Percentiles rank a stretch among this genome's conserved stretches.
Conservation (phyloP, 2,113 vertebrate species). For the Thymallus thymallus region DNA sequence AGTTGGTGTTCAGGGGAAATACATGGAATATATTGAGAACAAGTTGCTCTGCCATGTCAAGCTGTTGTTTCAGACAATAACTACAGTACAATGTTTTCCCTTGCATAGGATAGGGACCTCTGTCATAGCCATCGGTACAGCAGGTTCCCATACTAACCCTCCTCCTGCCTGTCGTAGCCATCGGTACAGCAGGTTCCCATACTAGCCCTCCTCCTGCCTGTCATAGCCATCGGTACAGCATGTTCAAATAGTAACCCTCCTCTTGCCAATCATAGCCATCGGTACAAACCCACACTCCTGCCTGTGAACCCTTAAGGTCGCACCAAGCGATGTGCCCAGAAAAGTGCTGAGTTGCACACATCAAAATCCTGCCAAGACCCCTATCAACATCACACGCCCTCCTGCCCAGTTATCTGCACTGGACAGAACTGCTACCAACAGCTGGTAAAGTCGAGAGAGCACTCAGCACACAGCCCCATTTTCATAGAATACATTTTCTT, state of each 20-base stretch:
- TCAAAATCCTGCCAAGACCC: slow-evolving; percentile 42
- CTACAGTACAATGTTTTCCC: too few relatives aligned
- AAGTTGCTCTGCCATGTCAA: too few relatives aligned
- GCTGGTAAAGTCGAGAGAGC: slow-evolving; percentile 32
- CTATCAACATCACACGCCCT: slow-evolving; percentile 28
- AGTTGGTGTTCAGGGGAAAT: too few relatives aligned
- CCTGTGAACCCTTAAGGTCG: neutral
- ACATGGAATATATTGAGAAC: too few relatives aligned
- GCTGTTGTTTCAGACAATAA: too few relatives aligned
- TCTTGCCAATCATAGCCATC: neutral
- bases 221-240: neutral
- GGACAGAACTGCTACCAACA: slow-evolving; percentile 49
- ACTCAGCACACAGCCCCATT: too few relatives aligned
- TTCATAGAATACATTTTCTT: too few relatives aligned
- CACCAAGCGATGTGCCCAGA: slow-evolving; percentile 4
- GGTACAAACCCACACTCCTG: neutral
- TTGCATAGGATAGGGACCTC: too few relatives aligned
- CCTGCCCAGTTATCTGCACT: slow-evolving; percentile 44
- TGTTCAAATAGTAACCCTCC: too few relatives aligned
- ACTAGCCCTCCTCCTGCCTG: neutral
- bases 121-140: too few relatives aligned
- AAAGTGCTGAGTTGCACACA: slow-evolving; percentile 43
- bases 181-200: too few relatives aligned
- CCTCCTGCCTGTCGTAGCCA: neutral
- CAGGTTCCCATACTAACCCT: too few relatives aligned